Base-by-base conservation (phyloP, 2,888 invertebrate genomes). In the Platycnemis pennipes region DNA sequence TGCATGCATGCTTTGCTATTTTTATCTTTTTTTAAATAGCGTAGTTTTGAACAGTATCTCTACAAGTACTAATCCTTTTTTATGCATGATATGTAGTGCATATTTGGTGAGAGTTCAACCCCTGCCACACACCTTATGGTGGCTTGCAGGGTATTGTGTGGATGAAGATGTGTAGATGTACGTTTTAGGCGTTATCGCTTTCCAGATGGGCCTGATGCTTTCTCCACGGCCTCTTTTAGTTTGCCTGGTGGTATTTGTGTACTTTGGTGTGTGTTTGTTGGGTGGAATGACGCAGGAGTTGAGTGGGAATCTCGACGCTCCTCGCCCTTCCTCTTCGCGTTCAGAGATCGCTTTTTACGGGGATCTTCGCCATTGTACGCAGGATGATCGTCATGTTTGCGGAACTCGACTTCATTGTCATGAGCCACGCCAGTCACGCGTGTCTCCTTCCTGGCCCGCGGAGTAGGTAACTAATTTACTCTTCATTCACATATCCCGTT, bases 351-450 rank as follows among this genome's bases (percentile, higher is more conserved):
- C 37, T 77, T 77, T 63, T 5, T 19, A 77, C 69, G 69, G 13
- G 77, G 37, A 77, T 77, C 77, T 77, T 77, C 77, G 77, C 77
- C 37, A 77, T 77, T 77, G 77, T 77, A 37, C 37, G 11, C 77
- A 13, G 13, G 77, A 31, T 31, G 77, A 37, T 37, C 13, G 77
- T 37, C 16, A 13, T 31, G 31, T 37, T 31, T 77, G 77, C 37
- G 31, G 31, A 37, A 37, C 31, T 31, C 31, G 37, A 11, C 77
- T 77, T 31, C 37, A 77, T 77, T 77, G 77, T 77, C 31, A 37
- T 37, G 77, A 37, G 77, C 31, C 37, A 77, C 77, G 77, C 77
- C 37, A 77, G 77, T 77, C 77, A 37, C 37, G 77, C 77, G 77
- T 77, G 77, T 77, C 77, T 77, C 77, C 77, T 77, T 37, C 37